Conservation (phyloP, 1,140 invertebrate species). For the Agraylea sexmaculata region DNA sequence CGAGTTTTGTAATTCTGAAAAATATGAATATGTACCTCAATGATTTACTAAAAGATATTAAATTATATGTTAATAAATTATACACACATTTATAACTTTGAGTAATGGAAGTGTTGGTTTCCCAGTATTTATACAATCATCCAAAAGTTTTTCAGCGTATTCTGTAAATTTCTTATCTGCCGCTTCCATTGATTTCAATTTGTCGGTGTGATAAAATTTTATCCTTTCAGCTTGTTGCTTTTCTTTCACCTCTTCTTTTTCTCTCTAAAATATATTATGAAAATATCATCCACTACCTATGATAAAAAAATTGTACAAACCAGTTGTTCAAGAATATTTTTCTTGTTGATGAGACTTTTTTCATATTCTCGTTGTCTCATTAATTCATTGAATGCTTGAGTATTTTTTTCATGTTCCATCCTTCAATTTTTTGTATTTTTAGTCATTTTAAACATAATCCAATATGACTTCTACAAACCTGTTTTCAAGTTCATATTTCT, state of each 20-base stretch:
- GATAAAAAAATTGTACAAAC: neutral
- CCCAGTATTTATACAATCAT: conserved; percentile 23
- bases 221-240: conserved; percentile 25
- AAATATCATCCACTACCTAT: neutral
- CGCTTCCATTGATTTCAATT: conserved; percentile 26
- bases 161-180: conserved; percentile 29
- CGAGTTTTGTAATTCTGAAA: conserved; percentile 19
- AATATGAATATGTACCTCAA: neutral
- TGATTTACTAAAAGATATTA: conserved; percentile 1
- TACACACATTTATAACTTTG: conserved; percentile 27
- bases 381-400: neutral
- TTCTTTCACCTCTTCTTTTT: conserved; percentile 26
- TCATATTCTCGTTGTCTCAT: neutral
- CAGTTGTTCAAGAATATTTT: no score
- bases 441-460: no score
- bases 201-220: conserved; percentile 30
- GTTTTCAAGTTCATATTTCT: no score
- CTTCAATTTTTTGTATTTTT: no score
- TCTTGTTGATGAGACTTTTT: no score
- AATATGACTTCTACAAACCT: no score
- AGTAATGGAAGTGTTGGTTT: conserved; percentile 25
- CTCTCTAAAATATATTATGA: conserved; percentile 21
- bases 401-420: no score
- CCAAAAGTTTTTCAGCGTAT: conserved; percentile 25
- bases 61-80: conserved; percentile 1